Evolutionary conservation across 2,888 invertebrate genomes (phyloP).

Genomic region (Lottia scabra): DNA sequence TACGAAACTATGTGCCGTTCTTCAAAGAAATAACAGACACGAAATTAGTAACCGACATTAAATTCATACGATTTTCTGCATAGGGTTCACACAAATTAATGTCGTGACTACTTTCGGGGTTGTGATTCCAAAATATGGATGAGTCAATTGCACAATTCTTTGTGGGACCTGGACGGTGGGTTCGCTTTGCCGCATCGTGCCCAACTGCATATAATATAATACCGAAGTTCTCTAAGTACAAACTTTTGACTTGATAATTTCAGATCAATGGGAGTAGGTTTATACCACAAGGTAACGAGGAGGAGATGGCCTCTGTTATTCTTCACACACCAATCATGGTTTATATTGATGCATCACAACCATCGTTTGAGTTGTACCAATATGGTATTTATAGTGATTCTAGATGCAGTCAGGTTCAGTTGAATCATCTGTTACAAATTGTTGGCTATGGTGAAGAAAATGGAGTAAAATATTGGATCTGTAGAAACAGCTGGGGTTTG

Average conservation of each 20-base stretch:
- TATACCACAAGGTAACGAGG: neutral
- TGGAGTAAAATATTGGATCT: constrained; percentile 24
- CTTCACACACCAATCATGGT: constrained; percentile 16
- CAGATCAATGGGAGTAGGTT: constrained; percentile 8
- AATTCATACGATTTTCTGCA: too few species aligned
- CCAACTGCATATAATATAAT: too few species aligned
- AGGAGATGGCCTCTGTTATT: neutral
- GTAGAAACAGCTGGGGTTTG: constrained; percentile 24
- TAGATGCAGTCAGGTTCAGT: constrained; percentile 9
- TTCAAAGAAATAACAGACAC: too few species aligned
- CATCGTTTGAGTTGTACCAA: constrained; percentile 26
- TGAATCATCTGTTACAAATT: constrained; percentile 21
- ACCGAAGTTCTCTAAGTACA: too few species aligned
- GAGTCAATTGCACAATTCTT: too few species aligned
- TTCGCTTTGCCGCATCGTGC: too few species aligned
- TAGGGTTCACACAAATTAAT: too few species aligned
- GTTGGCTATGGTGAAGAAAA: constrained; percentile 22
- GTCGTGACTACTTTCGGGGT: too few species aligned
- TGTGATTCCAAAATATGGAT: too few species aligned
- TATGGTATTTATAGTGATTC: constrained; percentile 19
- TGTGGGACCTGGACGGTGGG: too few species aligned
- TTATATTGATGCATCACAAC: constrained; percentile 18
- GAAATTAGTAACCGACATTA: too few species aligned
- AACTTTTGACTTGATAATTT: neutral
- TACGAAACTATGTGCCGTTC: too few species aligned